Conservation (phyloP, 2,113 vertebrate species). For the Rattus norvegicus region GRCr8 NC_086031.1:44146001-44146500, state of each 20-base stretch:
- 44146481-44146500: not conserved
- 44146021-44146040: not conserved
- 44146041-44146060: not conserved
- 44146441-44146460: not conserved
- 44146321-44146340: not conserved
- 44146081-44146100: not conserved
- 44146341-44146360: not conserved
- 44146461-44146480: constrained; percentile 19
- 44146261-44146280: not conserved
- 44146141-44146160: not conserved
- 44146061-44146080: not conserved
- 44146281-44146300: not conserved
- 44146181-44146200: not conserved
- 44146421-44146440: not conserved
- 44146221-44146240: constrained; percentile 25
- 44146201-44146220: not conserved
- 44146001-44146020: not conserved
- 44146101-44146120: not conserved
- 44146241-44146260: not conserved
- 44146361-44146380: not conserved
- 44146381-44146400: not conserved
- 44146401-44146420: not conserved
- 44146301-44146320: not conserved
- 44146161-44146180: not conserved
- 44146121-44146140: not conserved